A percentile compares a stretch with the other conserved stretches of the same genome.
Evolutionary conservation across 2,113 vertebrate genomes (phyloP).

Genomic region (Upupa epops): DNA sequence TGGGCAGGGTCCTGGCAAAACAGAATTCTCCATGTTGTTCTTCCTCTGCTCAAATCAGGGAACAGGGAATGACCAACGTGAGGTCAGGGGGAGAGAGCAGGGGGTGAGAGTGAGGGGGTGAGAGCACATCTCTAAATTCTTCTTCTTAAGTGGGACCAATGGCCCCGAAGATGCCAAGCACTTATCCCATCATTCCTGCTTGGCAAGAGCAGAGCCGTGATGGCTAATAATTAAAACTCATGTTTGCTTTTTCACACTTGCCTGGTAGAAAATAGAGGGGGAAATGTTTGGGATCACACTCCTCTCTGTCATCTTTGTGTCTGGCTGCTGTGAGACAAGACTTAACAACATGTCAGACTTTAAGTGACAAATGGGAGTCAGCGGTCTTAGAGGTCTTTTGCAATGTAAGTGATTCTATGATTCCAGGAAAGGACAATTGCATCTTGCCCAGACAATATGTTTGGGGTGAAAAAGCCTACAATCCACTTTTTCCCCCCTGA

Average conservation of each 20-base stretch:
- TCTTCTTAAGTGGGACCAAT: fast-evolving
- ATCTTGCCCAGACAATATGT: not conserved
- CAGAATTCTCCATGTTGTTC: not conserved
- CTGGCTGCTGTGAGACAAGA: not conserved
- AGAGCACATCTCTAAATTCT: not conserved
- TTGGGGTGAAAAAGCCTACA: not conserved
- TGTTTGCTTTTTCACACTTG: not conserved
- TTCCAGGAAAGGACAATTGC: not conserved
- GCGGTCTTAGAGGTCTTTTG: no score
- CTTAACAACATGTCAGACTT: not conserved
- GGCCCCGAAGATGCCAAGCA: not conserved
- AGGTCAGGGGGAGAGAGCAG: not conserved
- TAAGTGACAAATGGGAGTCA: not conserved
- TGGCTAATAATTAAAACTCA: not conserved
- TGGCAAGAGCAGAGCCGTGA: not conserved
- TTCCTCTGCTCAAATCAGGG: not conserved
- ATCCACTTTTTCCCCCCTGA: not conserved
- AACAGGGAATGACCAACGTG: not conserved
- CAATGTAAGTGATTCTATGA: no score
- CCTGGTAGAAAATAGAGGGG: not conserved
- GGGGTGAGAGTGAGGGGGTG: no score
- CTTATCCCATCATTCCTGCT: not conserved
- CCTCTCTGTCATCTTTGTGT: not conserved
- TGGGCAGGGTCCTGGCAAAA: not conserved
- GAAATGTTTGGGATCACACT: not conserved